Percentiles rank a stretch among this genome's conserved stretches.
phyloP scores from a whole-genome alignment of 2,888 invertebrate genomes.

The Lissonota sp. region DNA sequence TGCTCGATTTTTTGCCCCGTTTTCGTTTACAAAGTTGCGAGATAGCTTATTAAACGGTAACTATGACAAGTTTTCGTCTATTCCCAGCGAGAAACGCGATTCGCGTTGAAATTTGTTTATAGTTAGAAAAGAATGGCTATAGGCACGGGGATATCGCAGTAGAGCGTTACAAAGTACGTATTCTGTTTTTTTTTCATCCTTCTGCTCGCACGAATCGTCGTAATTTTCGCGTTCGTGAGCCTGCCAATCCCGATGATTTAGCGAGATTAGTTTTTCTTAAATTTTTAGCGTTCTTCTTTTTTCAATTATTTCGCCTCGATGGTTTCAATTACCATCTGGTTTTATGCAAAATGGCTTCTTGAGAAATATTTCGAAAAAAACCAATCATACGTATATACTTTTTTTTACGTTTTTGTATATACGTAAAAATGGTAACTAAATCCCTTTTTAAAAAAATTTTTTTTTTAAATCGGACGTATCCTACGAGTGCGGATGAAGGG shows the following conservation, averaged over 20 bases:
- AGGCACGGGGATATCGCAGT: slow-evolving; percentile 60
- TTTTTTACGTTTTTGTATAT: background rate
- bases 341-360: background rate
- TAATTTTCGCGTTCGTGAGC: slow-evolving; percentile 19
- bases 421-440: slow-evolving; percentile 38
- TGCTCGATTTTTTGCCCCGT: no score
- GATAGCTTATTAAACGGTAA: background rate
- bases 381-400: slow-evolving; percentile 13
- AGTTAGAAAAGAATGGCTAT: slow-evolving; percentile 45
- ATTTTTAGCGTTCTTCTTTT: background rate
- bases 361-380: slow-evolving; percentile 7
- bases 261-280: background rate
- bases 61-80: background rate
- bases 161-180: slow-evolving; percentile 37
- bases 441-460: slow-evolving; percentile 31
- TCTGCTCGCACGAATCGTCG: background rate
- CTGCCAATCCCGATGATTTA: background rate
- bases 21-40: no score
- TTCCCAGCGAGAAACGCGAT: slow-evolving; percentile 41
- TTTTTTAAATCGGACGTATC: slow-evolving; percentile 25
- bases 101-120: slow-evolving; percentile 14
- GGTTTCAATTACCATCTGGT: background rate
- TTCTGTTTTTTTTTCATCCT: background rate
- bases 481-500: slow-evolving; percentile 65
- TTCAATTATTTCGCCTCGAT: background rate